A percentile compares a stretch with the other conserved stretches of the same genome.
These are phyloP conservation scores for Phlogophora meticulosa DNA, from an alignment of 2,888 invertebrate genomes.

Conservation along the genomic window DNA sequence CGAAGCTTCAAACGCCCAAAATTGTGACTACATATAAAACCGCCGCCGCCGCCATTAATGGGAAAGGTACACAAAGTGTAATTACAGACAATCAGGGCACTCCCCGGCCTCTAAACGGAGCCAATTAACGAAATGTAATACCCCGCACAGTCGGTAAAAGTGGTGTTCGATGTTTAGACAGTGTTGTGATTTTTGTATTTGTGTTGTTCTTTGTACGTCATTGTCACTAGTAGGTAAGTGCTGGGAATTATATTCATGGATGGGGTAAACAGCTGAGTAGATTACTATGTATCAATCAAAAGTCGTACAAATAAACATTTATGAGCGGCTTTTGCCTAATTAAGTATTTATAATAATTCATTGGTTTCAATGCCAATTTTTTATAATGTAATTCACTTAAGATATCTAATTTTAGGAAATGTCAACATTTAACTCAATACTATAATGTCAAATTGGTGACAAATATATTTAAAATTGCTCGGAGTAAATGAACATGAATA, in stretches of 20 bases:
- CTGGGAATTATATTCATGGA: neutral
- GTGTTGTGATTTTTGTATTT: slow-evolving; percentile 41
- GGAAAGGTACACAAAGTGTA: slow-evolving; percentile 65
- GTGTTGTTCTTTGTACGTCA: neutral
- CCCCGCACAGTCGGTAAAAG: slow-evolving; percentile 34
- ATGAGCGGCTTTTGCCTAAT: too few relatives aligned
- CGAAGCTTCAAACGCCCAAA: slow-evolving; percentile 45
- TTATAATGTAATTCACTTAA: too few relatives aligned
- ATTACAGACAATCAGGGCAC: slow-evolving; percentile 66
- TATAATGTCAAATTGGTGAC: too few relatives aligned
- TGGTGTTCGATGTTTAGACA: slow-evolving; percentile 18
- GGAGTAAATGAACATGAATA: too few relatives aligned
- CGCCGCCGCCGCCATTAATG: slow-evolving; percentile 53
- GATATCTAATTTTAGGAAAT: too few relatives aligned
- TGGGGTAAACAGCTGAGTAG: neutral
- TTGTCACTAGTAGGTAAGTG: too few relatives aligned
- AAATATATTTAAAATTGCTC: too few relatives aligned
- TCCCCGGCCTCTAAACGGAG: slow-evolving; percentile 59
- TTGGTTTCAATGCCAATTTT: too few relatives aligned
- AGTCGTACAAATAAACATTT: too few relatives aligned
- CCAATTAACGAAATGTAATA: slow-evolving; percentile 68
- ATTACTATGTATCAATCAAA: too few relatives aligned
- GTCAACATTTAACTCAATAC: too few relatives aligned
- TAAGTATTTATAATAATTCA: too few relatives aligned
- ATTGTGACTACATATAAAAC: slow-evolving; percentile 47